Evolutionary conservation across 2,113 vertebrate species (phyloP).

Genomic region (Aix galericulata): DNA sequence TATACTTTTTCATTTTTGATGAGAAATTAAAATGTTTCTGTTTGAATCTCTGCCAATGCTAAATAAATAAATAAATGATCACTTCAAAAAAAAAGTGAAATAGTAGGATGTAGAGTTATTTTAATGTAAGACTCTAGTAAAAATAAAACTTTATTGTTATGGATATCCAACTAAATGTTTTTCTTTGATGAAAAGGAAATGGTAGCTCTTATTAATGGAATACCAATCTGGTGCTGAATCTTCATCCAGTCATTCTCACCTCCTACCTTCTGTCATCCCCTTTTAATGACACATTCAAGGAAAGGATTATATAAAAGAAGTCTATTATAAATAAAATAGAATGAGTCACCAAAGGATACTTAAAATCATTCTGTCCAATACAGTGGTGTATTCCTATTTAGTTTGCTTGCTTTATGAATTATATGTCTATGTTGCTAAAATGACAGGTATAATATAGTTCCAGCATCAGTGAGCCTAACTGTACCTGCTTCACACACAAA

Average conservation of each 20-base stretch:
- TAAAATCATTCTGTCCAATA: constrained; percentile 45
- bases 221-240: constrained; percentile 37
- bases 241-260: constrained; percentile 47
- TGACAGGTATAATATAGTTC: background rate
- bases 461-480: background rate
- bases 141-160: constrained; percentile 14
- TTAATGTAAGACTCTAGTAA: background rate
- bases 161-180: constrained; percentile 20
- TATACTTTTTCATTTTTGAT: background rate
- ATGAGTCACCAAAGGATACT: constrained; percentile 64
- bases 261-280: constrained; percentile 59
- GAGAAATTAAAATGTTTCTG: background rate
- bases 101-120: background rate
- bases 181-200: constrained; percentile 15
- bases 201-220: constrained; percentile 41
- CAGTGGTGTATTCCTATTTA: constrained; percentile 54
- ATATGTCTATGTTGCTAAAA: constrained; percentile 6
- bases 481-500: constrained; percentile 32
- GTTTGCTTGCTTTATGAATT: constrained; percentile 56
- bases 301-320: constrained; percentile 57
- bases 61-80: background rate
- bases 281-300: constrained; percentile 58
- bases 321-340: constrained; percentile 67
- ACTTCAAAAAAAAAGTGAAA: background rate
- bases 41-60: background rate